Conservation (phyloP, 2,113 vertebrate genomes). For the Malurus melanocephalus region DNA sequence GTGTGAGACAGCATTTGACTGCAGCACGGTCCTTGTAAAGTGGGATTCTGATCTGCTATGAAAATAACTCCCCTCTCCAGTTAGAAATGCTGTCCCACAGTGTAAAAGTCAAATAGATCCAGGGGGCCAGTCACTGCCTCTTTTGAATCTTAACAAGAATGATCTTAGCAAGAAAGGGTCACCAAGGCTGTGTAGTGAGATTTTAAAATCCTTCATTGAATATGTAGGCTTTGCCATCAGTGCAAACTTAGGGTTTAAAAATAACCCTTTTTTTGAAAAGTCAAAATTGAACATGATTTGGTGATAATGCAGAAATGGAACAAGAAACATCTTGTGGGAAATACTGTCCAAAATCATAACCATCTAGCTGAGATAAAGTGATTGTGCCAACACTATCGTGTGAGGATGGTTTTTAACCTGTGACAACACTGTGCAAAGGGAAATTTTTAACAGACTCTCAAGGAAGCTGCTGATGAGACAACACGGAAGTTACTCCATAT, state of each 20-base stretch:
- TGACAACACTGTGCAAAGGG: neutral
- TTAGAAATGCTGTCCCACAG: neutral
- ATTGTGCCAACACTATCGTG: neutral
- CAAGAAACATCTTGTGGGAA: slow-evolving; percentile 31
- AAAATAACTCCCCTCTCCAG: neutral
- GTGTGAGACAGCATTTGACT: neutral
- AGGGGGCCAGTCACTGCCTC: neutral
- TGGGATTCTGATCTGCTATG: neutral
- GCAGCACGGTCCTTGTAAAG: neutral
- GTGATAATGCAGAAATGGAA: neutral
- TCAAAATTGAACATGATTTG: neutral
- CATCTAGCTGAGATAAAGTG: neutral
- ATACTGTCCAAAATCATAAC: slow-evolving; percentile 18
- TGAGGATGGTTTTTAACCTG: neutral
- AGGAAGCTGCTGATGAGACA: neutral
- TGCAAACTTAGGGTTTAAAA: neutral
- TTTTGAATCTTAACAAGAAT: neutral
- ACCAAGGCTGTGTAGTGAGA: neutral
- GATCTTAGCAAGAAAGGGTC: neutral
- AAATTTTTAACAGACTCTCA: neutral
- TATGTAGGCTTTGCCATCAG: neutral
- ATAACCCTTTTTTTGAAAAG: neutral
- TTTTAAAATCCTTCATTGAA: neutral
- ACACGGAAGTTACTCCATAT: neutral
- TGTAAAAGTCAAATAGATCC: neutral